Evolutionary conservation across 1,140 invertebrate species (phyloP), one percentile per base, ranked within the genome.

Genomic region (Eumaeus atala): DNA sequence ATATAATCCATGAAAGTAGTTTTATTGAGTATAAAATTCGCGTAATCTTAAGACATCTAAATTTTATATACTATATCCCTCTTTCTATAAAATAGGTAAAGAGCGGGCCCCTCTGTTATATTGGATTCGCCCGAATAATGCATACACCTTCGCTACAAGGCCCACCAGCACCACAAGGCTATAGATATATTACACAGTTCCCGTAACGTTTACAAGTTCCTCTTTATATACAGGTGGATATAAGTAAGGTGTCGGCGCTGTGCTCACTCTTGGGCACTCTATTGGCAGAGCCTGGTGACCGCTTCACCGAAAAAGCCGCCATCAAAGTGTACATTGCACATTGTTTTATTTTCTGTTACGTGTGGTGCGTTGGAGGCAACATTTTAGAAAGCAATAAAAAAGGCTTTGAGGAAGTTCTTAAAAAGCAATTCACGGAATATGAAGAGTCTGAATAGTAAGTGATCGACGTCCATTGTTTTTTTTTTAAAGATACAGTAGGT

Each of bases 321-420:
- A 72, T 92, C 0, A 91, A 91, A 70, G 88, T 86, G n/a, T 90
- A 93, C 48, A 67, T 95, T 6, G 90, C 88, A 33, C 92, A 94
- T 62, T 90, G 90, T 3, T 95, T 95, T 75, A 88, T 93, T 44
- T 94, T 94, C 71, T 90, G 91, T 14, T 95, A 93, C 68, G 74
- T 95, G 1, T 97, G 96, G 96, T 89, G 91, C 1, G 76, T 96
- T 6, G 95, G 95, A 33, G 95, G 95, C 0, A 96, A 96, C 78
- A 88, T 95, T 1, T 78, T 90, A 1, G 94, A 96, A 62, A 72
- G 65, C 0, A 91, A 92, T 50, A 90, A 92, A 58, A 90, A 92
- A 33, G 77, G 87, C 8, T 94, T 95, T 67, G 94, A 96, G 72
- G 85, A 88, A 5, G 91, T 92, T 68, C 86, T 93, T 4, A 89